A percentile compares a stretch with the other conserved stretches of the same genome.
Conservation (phyloP, 2,113 vertebrate species). For the Typhlomys cinereus region DNA sequence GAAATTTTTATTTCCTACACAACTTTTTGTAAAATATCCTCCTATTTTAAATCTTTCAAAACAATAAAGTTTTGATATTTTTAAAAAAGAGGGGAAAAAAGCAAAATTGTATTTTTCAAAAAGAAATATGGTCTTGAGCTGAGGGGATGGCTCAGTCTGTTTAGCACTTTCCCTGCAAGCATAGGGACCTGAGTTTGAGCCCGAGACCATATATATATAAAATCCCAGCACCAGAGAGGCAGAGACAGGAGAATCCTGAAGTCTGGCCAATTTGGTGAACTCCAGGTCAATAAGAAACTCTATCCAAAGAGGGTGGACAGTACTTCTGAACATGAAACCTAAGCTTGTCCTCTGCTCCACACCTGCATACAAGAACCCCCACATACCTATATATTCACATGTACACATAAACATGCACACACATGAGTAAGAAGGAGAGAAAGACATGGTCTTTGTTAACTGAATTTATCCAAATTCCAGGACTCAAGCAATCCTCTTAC, state of each 20-base stretch:
- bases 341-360: not conserved
- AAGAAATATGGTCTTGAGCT: not conserved
- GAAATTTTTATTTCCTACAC: too few species aligned
- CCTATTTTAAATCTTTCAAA: too few species aligned
- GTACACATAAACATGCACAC: not conserved
- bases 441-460: not conserved
- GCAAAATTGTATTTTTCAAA: too few species aligned
- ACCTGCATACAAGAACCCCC: not conserved
- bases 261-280: too few species aligned
- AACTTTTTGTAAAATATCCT: too few species aligned
- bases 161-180: not conserved
- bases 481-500: not conserved
- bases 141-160: not conserved
- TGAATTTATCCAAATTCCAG: not conserved
- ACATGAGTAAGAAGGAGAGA: not conserved
- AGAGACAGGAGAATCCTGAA: too few species aligned
- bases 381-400: not conserved
- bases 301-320: too few species aligned
- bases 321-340: too few species aligned
- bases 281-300: too few species aligned
- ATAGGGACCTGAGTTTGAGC: not conserved
- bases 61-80: too few species aligned
- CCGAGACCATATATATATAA: not conserved
- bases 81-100: too few species aligned
- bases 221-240: too few species aligned